Evolutionary conservation across 2,113 vertebrate genomes (phyloP).

Genomic region (Callospermophilus lateralis): DNA sequence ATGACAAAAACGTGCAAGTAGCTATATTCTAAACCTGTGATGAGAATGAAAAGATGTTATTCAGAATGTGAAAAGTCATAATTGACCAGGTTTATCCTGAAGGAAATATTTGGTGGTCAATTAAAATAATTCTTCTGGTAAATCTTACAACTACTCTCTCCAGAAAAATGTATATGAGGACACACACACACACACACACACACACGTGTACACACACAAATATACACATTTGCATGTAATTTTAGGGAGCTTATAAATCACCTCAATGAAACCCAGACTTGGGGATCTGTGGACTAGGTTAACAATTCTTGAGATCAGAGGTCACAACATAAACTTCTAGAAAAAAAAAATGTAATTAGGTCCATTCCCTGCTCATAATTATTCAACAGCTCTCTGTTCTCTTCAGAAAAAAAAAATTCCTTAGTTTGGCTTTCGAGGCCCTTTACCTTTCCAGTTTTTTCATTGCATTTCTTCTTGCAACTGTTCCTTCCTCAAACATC

Average conservation of each 20-base stretch:
- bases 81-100: background rate
- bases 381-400: background rate
- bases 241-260: background rate
- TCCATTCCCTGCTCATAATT: background rate
- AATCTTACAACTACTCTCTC: background rate
- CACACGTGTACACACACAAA: fast-evolving
- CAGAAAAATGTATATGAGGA: background rate
- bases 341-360: background rate
- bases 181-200: too few species aligned
- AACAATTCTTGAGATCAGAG: background rate
- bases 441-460: background rate
- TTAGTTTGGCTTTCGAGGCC: background rate
- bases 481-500: background rate
- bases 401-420: background rate
- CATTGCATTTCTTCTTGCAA: background rate
- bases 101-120: background rate
- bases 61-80: background rate
- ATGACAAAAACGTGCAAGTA: background rate
- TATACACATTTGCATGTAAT: background rate
- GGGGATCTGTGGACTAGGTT: background rate
- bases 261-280: background rate
- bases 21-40: background rate
- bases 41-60: background rate
- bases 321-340: background rate
- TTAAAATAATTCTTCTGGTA: background rate